A percentile compares a stretch with the other conserved stretches of the same genome.
Evolutionary conservation across 2,888 invertebrate genomes (phyloP).

Genomic region (Chalcosyrphus nemorum): DNA sequence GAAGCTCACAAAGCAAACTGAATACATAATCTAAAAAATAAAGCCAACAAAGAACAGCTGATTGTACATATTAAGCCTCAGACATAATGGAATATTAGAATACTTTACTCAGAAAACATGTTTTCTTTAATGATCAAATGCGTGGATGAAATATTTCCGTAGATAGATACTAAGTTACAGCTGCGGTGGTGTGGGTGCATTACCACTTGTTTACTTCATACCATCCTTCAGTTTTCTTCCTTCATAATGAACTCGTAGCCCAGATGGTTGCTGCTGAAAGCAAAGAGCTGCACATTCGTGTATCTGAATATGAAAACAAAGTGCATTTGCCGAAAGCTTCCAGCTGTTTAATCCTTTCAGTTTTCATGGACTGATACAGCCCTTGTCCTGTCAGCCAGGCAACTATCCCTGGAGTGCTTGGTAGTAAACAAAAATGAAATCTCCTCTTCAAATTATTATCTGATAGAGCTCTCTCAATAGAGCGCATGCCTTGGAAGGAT

Average conservation of each 20-base stretch:
- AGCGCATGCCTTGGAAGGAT: conserved; percentile 62
- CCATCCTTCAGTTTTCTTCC: conserved; percentile 4
- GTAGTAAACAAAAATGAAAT: conserved; percentile 55
- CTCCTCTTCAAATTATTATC: conserved; percentile 11
- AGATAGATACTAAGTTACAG: conserved; percentile 34
- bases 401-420: conserved; percentile 63
- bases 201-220: conserved; percentile 10
- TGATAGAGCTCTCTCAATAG: neutral
- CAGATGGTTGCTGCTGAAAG: conserved; percentile 43
- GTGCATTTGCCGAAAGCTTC: conserved; percentile 55
- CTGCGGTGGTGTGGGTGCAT: neutral
- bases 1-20: no score
- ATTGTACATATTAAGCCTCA: no score
- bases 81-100: no score
- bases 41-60: no score
- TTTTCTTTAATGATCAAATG: conserved; percentile 26
- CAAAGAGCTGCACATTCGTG: conserved; percentile 47
- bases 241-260: conserved; percentile 11
- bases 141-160: neutral
- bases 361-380: conserved; percentile 31
- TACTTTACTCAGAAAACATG: no score
- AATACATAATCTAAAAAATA: no score
- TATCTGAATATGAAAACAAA: conserved; percentile 47
- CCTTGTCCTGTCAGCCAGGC: conserved; percentile 34
- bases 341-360: conserved; percentile 65